Base-by-base conservation (phyloP, 1,140 invertebrate species). In the Drosophila navojoa region DNA sequence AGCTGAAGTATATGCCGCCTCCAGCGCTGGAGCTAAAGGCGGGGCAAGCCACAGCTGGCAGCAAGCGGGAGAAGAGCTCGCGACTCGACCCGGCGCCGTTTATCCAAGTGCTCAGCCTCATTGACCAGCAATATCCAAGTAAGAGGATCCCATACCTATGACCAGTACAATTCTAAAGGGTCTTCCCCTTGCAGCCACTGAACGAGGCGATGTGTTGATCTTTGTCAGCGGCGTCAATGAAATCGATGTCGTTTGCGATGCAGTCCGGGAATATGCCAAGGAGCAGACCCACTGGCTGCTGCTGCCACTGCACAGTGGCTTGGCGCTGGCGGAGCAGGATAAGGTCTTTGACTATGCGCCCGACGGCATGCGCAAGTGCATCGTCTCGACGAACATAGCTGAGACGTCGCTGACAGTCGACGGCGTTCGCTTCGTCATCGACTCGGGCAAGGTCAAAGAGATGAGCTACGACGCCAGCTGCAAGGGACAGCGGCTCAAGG, bases 371-470 rank as follows among this genome's bases (percentile, higher is more conserved):
- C 93, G 99, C 71, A 99, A 99, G 93, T 99, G 98, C 91, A 98
- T 99, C 70, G 95, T 99, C 2, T 98, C 98, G 1, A 99, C 99
- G n/a, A 99, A 99, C 90, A 99, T 99, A 64, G 98, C 99, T 0
- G 99, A 99, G 94, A 99, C 99, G 1, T 99, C 98, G 5, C 96
- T 99, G 4, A 99, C 99, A 0, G 99, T 99, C 67, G 99, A 99
- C 93, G 99, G 98, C 4, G 97, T 99, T 69, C 93, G 98, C 90
- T 99, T 99, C 94, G 98, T 99, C 2, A 95, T 98, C 5, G 99
- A 99, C 93, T 99, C 98, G 11, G 97, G 97, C 25, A 98, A 98
- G 94, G 97, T 99, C 0, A 99, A 99, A 93, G 97, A 99, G 93
- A 99, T 99, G 97, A 98, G 95, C 91, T 99, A 98, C 92, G 97